Evolutionary conservation across 2,113 vertebrate species (phyloP).

Genomic region (Tor tambroides): DNA sequence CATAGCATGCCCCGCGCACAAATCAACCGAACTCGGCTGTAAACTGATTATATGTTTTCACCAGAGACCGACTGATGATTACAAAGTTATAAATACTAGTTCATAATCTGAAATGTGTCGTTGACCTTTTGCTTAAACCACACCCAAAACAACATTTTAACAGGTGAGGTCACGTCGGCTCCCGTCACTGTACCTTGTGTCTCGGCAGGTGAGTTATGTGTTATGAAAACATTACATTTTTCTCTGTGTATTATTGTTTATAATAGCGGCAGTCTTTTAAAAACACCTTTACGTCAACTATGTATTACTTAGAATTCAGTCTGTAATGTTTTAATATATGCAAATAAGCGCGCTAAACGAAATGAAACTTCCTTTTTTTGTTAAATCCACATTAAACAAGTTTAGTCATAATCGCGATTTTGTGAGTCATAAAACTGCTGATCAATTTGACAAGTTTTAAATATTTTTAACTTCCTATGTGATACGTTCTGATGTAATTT

Average conservation of each 20-base stretch:
- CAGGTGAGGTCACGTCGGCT: constrained; percentile 13
- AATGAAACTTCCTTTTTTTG: not conserved
- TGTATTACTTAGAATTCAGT: not conserved
- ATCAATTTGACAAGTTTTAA: not conserved
- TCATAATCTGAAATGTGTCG: not conserved
- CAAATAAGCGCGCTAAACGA: not conserved
- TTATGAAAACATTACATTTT: not conserved
- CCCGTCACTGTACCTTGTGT: not conserved
- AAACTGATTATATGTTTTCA: not conserved
- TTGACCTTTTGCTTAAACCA: not conserved
- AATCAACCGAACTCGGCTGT: not conserved
- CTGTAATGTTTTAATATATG: not conserved
- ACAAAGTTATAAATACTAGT: not conserved
- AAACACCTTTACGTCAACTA: not conserved
- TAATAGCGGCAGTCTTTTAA: not conserved
- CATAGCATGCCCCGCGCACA: not conserved
- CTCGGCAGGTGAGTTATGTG: constrained; percentile 12
- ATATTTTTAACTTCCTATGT: not conserved
- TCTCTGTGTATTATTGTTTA: not conserved
- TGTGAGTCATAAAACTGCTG: not conserved
- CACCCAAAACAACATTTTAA: constrained; percentile 5
- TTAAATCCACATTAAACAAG: not conserved
- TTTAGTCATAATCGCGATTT: not conserved
- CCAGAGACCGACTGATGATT: not conserved
- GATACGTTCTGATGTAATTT: not conserved